Percentiles rank a stretch among this genome's conserved stretches.
Evolutionary conservation across 30 jellyfish, hydroid and myxozoan genomes (phyloP).

Genomic region (Cassiopea andromeda): DNA sequence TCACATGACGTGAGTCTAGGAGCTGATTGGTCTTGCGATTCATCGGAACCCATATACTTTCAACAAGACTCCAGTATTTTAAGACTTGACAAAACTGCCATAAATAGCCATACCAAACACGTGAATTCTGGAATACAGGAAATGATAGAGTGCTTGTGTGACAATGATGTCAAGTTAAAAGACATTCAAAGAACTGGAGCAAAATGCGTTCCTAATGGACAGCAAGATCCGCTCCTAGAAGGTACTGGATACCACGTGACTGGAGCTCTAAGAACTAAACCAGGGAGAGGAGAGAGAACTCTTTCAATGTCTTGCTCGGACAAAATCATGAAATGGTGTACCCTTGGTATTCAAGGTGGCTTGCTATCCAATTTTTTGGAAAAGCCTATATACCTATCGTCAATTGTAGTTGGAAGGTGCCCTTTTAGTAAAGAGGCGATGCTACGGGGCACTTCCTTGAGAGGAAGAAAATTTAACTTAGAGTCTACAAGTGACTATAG

Average conservation of each 20-base stretch:
- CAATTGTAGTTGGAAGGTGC: conserved; percentile 67
- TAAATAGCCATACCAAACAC: neutral
- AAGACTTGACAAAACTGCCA: neutral
- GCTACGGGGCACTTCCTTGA: conserved; percentile 69
- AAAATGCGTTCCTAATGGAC: conserved; percentile 90
- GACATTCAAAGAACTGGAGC: conserved; percentile 93
- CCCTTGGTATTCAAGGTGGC: conserved; percentile 93
- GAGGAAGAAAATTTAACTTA: conserved; percentile 46
- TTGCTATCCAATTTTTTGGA: conserved; percentile 60
- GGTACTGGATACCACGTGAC: conserved; percentile 78
- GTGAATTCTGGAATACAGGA: neutral
- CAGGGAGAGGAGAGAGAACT: conserved; percentile 92
- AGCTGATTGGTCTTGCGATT: neutral
- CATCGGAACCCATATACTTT: no score
- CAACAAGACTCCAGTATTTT: neutral
- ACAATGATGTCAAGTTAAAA: neutral
- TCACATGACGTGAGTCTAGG: neutral
- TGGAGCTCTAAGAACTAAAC: conserved; percentile 85
- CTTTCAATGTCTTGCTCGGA: conserved; percentile 93
- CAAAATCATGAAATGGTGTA: conserved; percentile 94
- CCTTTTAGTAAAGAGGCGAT: conserved; percentile 64
- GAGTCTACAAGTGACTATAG: neutral
- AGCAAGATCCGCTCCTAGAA: conserved; percentile 74
- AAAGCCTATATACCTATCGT: conserved; percentile 54
- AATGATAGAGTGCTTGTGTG: neutral